Conservation (phyloP, 2,888 invertebrate genomes). For the Drosophila testacea region DNA sequence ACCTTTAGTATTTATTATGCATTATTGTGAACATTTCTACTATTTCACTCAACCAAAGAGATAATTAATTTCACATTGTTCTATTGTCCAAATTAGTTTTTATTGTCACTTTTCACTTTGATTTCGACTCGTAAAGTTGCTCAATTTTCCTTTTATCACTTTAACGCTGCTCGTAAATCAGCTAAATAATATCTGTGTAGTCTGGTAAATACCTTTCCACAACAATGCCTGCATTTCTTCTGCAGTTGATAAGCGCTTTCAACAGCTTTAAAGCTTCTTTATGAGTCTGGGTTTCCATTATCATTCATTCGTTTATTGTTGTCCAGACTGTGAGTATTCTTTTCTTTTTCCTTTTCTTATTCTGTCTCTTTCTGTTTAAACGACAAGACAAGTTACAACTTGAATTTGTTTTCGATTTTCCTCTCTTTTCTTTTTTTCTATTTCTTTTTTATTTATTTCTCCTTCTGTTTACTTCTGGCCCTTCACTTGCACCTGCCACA, state of each 20-base stretch:
- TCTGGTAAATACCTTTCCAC: not conserved
- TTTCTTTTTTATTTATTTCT: not conserved
- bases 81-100: constrained; percentile 1
- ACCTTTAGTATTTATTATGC: not conserved
- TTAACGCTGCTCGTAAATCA: constrained; percentile 21
- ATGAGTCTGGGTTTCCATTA: constrained; percentile 32
- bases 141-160: constrained; percentile 1
- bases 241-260: constrained; percentile 14
- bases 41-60: not conserved
- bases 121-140: constrained; percentile 15
- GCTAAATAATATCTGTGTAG: constrained; percentile 5
- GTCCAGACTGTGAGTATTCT: constrained; percentile 16
- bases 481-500: constrained; percentile 49
- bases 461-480: not conserved
- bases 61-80: constrained; percentile 4
- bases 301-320: constrained; percentile 38
- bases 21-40: not conserved
- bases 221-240: constrained; percentile 14
- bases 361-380: no score
- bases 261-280: constrained; percentile 30
- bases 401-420: constrained; percentile 13
- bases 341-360: not conserved
- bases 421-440: not conserved
- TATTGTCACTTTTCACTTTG: constrained; percentile 11
- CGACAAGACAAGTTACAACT: constrained; percentile 7